Conservation (phyloP, 2,113 vertebrate genomes). For the Myiopsitta monachus region DNA sequence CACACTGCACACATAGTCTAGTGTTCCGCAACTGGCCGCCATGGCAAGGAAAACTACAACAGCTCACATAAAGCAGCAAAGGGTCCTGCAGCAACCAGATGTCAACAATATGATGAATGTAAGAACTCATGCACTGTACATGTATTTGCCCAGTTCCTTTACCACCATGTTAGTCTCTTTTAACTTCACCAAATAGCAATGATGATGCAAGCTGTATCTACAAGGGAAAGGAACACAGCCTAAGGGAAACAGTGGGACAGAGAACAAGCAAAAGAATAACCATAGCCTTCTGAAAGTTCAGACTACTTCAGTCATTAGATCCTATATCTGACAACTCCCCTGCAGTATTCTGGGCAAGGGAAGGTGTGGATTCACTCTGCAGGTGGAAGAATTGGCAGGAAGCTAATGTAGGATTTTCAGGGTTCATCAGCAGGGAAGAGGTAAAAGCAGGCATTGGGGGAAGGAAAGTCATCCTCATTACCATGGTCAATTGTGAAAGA, state of each 20-base stretch:
- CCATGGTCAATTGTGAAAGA: slow-evolving; percentile 24
- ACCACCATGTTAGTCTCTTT: slow-evolving; percentile 2
- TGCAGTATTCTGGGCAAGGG: background rate
- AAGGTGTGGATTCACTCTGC: background rate
- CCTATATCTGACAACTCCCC: background rate
- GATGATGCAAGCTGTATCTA: slow-evolving; percentile 11
- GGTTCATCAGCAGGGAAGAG: slow-evolving; percentile 18
- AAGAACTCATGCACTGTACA: background rate
- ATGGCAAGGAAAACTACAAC: slow-evolving; percentile 11
- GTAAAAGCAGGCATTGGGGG: slow-evolving; percentile 19
- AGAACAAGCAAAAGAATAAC: slow-evolving; percentile 7
- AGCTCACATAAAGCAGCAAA: slow-evolving; percentile 28
- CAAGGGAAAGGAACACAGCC: background rate
- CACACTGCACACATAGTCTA: background rate
- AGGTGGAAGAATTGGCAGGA: background rate
- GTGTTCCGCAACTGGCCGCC: background rate
- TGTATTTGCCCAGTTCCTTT: background rate
- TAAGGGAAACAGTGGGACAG: slow-evolving; percentile 17
- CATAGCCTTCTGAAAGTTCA: background rate
- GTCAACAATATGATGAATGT: background rate
- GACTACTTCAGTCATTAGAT: background rate
- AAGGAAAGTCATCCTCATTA: slow-evolving; percentile 49
- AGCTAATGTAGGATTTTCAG: background rate
- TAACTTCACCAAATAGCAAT: slow-evolving; percentile 26
- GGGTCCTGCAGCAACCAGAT: slow-evolving; percentile 30